Evolutionary conservation across 2,888 invertebrate genomes (phyloP), one percentile per base, ranked within the genome.

Genomic region (Leptinotarsa tumamoca): DNA sequence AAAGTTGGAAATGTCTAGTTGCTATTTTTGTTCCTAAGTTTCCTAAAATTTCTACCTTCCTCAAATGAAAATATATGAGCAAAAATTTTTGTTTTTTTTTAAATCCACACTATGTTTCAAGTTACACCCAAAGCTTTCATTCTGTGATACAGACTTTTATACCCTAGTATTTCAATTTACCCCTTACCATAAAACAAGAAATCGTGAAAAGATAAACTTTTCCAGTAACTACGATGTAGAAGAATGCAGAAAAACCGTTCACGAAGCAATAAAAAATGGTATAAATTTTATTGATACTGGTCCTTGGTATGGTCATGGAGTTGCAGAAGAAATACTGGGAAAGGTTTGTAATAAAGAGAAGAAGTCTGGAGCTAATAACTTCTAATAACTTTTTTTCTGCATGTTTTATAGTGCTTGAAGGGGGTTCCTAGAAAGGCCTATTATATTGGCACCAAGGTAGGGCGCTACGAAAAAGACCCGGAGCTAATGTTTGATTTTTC

Each of bases 201-300:
- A 33, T 33, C 33, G 7, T 33, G 2, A 43, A 43, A 10, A 43
- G 43, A 0, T 43, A 2, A 52, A 14, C 74, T 78, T 68, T 82
- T 89, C 72, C 85, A 95, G 95, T 70, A 85, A 89, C 0, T 91
- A 90, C 78, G 90, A 94, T 67, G 92, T 95, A 81, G 89, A 91
- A 43, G 93, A 93, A 80, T 93, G 93, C 56, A 91, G 94, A 71
- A 88, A 91, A 73, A 92, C 96, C 0, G 90, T 98, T 54, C 91
- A 91, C 71, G 90, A 92, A 81, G 94, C 95, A 0, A 86, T 98
- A 3, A 93, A 92, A 85, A 90, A 89, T 56, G 98, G 98, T 7
- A 91, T 98, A 21, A 98, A 98, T 89, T 96, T 95, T 84, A 92
- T 98, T 75, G 98, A 98, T 86, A 97, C 97, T 0, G 95, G 95